Percentiles rank a stretch among this genome's conserved stretches.
Evolutionary conservation across 23 tunicate species (phyloP).

Genomic region (Phallusia fumigata): DNA sequence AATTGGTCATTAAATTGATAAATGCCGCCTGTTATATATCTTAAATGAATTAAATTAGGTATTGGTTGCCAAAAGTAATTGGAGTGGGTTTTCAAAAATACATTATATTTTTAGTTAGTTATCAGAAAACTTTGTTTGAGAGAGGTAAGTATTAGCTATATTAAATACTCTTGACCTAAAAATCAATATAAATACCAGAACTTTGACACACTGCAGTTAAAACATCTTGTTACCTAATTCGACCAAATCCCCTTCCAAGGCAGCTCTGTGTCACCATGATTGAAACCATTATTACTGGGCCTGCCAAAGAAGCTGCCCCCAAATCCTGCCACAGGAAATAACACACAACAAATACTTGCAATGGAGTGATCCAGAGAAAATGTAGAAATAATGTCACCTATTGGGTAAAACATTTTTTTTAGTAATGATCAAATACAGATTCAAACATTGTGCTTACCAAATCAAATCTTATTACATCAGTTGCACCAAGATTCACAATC

Average conservation of each 20-base stretch:
- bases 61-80: too few relatives aligned
- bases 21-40: too few relatives aligned
- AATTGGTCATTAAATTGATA: too few relatives aligned
- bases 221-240: constrained; percentile 33
- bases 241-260: constrained; percentile 62
- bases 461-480: constrained; percentile 86
- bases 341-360: constrained; percentile 32
- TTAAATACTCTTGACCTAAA: too few relatives aligned
- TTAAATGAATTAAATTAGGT: too few relatives aligned
- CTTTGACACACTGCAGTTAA: too few relatives aligned
- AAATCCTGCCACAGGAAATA: constrained; percentile 42
- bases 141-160: too few relatives aligned
- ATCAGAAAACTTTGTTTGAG: too few relatives aligned
- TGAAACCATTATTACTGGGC: constrained; percentile 27
- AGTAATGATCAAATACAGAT: neutral
- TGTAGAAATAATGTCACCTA: constrained; percentile 41
- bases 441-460: constrained; percentile 36
- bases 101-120: too few relatives aligned
- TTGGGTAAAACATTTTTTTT: too few relatives aligned
- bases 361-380: constrained; percentile 57
- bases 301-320: constrained; percentile 48
- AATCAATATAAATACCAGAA: too few relatives aligned
- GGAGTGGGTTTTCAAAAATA: too few relatives aligned
- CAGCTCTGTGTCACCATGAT: constrained; percentile 57
- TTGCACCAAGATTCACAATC: constrained; percentile 80